A percentile compares a stretch with the other conserved stretches of the same genome.
Evolutionary conservation across 2,797 vertebrate genomes (phyloP).

Genomic region (Clarias fuscus): DNA sequence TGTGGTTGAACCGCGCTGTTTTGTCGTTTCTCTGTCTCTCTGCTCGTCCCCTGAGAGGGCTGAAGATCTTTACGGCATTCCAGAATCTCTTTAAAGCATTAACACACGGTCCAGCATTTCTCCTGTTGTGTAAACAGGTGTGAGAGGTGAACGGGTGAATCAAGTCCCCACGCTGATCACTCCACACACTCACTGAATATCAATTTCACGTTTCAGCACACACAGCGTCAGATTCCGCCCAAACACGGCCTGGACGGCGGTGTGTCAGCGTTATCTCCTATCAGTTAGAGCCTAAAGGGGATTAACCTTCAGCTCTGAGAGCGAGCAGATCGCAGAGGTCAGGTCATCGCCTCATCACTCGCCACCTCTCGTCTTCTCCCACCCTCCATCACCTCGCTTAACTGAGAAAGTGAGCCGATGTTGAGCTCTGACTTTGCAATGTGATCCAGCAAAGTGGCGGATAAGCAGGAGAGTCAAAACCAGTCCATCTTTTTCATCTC

Average conservation of each 20-base stretch:
- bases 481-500: background rate
- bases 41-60: background rate
- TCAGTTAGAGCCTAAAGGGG: slow-evolving; percentile 82
- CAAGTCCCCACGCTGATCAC: slow-evolving; percentile 43
- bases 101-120: background rate
- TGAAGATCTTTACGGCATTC: background rate
- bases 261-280: slow-evolving; percentile 80
- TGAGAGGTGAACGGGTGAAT: slow-evolving; percentile 26
- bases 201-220: slow-evolving; percentile 56
- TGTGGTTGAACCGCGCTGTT: background rate
- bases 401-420: background rate
- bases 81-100: background rate
- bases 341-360: slow-evolving; percentile 67
- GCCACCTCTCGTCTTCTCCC: slow-evolving; percentile 35
- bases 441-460: no score
- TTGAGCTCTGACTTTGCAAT: background rate
- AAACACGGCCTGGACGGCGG: slow-evolving; percentile 76
- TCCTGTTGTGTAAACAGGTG: slow-evolving; percentile 15
- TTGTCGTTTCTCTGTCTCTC: background rate
- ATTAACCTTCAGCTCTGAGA: slow-evolving; percentile 67
- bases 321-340: slow-evolving; percentile 63
- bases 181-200: slow-evolving; percentile 67
- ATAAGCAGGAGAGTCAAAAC: background rate
- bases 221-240: slow-evolving; percentile 16
- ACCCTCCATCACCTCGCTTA: background rate